These are phyloP conservation scores for Drosophila austrosaltans DNA, from an alignment of 2,888 invertebrate genomes.

Conservation along the genomic window DNA sequence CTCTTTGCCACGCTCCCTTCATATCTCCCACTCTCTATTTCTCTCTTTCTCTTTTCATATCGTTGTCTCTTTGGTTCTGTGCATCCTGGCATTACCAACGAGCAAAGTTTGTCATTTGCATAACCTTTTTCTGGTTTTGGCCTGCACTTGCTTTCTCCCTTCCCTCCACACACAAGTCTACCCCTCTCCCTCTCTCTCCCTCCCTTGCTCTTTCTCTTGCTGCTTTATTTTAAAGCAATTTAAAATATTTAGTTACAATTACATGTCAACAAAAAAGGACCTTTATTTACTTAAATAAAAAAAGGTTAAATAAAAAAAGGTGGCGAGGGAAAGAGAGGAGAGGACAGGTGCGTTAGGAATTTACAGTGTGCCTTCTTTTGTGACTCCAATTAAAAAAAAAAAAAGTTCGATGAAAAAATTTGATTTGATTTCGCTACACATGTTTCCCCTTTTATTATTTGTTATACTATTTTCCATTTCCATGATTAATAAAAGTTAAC, in stretches of 20 bases:
- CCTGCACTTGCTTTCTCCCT: slow-evolving; percentile 31
- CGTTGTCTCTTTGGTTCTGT: slow-evolving; percentile 32
- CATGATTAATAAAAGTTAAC: slow-evolving; percentile 72
- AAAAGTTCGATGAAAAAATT: slow-evolving; percentile 16
- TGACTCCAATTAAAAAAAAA: not conserved
- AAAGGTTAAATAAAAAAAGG: not conserved
- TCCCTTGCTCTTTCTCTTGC: not conserved
- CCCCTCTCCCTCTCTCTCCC: not conserved
- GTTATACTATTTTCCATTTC: slow-evolving; percentile 46
- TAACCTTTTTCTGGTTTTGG: slow-evolving; percentile 61
- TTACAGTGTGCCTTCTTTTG: not conserved
- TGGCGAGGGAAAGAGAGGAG: slow-evolving; percentile 10
- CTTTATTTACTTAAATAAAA: slow-evolving; percentile 67
- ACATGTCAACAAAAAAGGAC: slow-evolving; percentile 73
- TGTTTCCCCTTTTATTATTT: slow-evolving; percentile 48
- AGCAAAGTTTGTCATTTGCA: slow-evolving; percentile 75
- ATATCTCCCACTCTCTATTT: slow-evolving; percentile 4
- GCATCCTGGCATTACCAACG: slow-evolving; percentile 40
- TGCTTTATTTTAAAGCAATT: slow-evolving; percentile 79
- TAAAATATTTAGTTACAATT: slow-evolving; percentile 80
- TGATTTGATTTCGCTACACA: slow-evolving; percentile 31
- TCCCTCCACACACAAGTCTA: no score
- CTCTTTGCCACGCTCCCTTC: not conserved
- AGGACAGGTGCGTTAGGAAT: slow-evolving; percentile 12
- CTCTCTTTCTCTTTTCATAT: not conserved